Conservation (phyloP, 2,113 vertebrate species). For the Hoplias malabaricus region DNA sequence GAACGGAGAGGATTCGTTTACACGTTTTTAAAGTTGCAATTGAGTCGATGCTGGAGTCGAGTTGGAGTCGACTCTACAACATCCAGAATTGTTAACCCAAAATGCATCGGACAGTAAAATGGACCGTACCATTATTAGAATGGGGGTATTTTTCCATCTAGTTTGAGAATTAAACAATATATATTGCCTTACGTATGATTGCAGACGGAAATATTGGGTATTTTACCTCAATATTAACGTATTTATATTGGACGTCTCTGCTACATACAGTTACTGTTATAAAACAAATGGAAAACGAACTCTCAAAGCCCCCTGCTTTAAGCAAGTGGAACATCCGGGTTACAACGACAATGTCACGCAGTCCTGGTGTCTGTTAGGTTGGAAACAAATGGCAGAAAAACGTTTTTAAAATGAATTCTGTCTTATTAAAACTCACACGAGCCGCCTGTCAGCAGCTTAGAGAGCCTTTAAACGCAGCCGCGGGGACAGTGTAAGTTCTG, state of each 20-base stretch:
- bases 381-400: background rate
- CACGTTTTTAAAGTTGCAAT: no score
- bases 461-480: conserved; percentile 13
- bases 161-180: no score
- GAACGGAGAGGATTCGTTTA: no score
- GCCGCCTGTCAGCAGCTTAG: conserved; percentile 52
- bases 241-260: no score
- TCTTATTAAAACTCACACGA: conserved; percentile 47
- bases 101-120: conserved; percentile 50
- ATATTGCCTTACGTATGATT: no score
- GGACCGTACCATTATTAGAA: conserved; percentile 41
- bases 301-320: conserved; percentile 3
- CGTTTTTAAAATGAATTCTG: conserved; percentile 59
- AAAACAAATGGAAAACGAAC: background rate
- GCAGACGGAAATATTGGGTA: no score
- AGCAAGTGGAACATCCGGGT: conserved; percentile 3
- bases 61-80: no score
- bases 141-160: fast-evolving
- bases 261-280: background rate
- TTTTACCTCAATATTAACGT: no score
- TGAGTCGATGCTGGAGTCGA: no score
- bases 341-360: conserved; percentile 65
- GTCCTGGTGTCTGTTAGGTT: background rate
- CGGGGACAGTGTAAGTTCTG: conserved; percentile 59
- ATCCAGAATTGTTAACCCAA: no score